A percentile compares a stretch with the other conserved stretches of the same genome.
Evolutionary conservation across 1,140 invertebrate genomes (phyloP).

Genomic region (Drosophila orena): DNA sequence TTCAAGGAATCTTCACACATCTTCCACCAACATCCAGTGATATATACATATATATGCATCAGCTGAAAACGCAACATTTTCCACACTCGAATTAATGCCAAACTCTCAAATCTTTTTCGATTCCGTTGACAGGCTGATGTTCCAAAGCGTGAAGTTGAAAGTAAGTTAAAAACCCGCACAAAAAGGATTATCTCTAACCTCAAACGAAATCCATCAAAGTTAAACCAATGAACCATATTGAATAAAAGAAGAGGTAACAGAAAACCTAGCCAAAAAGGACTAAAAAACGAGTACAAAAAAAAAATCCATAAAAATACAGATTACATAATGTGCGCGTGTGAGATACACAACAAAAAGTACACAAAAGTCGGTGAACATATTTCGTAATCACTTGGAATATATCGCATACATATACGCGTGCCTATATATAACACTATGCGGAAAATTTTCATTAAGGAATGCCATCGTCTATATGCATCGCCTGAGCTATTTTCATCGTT

Average conservation of each 20-base stretch:
- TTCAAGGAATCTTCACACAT: slow-evolving; percentile 32
- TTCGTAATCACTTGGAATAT: slow-evolving; percentile 71
- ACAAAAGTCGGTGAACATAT: slow-evolving; percentile 54
- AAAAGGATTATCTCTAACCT: slow-evolving; percentile 79
- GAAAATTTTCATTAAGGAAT: slow-evolving; percentile 56
- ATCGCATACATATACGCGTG: slow-evolving; percentile 31
- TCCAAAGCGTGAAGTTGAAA: slow-evolving; percentile 85
- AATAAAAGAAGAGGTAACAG: slow-evolving; percentile 1
- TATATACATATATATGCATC: slow-evolving; percentile 11
- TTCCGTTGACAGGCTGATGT: slow-evolving; percentile 79
- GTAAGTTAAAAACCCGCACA: slow-evolving; percentile 68
- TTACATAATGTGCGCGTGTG: slow-evolving; percentile 80
- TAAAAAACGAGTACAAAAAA: slow-evolving; percentile 20
- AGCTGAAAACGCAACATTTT: slow-evolving; percentile 3
- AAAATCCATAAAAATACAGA: slow-evolving; percentile 37
- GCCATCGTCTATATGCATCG: slow-evolving; percentile 27
- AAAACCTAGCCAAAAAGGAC: slow-evolving; percentile 10
- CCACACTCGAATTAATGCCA: slow-evolving; percentile 29
- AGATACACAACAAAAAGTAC: slow-evolving; percentile 41
- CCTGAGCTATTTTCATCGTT: slow-evolving; percentile 31
- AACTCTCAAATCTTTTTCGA: slow-evolving; percentile 52
- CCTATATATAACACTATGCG: slow-evolving; percentile 36
- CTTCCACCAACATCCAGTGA: slow-evolving; percentile 23
- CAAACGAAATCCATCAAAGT: slow-evolving; percentile 48
- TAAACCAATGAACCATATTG: slow-evolving; percentile 14